Percentiles rank a stretch among this genome's conserved stretches.
phyloP scores from a whole-genome alignment of 1,140 invertebrate genomes.

The Ips nitidus region DNA sequence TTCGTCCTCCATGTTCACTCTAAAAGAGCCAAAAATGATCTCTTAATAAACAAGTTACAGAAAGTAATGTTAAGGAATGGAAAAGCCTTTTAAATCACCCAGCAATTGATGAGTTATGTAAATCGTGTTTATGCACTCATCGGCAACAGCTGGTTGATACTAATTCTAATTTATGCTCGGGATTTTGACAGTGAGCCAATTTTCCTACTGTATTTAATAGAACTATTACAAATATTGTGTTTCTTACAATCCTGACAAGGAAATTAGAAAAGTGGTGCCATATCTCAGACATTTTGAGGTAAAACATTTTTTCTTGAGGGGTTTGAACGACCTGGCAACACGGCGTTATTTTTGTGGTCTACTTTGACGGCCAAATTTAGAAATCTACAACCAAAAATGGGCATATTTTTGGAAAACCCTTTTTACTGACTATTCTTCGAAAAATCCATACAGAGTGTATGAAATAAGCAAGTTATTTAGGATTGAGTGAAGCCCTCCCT shows the following conservation, averaged over 20 bases:
- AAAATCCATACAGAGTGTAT: neutral
- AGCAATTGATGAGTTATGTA: too few species aligned
- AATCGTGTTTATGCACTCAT: neutral
- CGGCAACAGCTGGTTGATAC: neutral
- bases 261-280: neutral
- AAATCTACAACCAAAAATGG: too few species aligned
- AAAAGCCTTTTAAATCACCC: too few species aligned
- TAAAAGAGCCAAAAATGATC: conserved; percentile 3
- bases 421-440: neutral
- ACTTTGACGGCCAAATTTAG: too few species aligned
- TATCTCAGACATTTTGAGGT: neutral
- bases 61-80: neutral
- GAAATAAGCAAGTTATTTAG: too few species aligned
- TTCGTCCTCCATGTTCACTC: conserved; percentile 39
- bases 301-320: neutral
- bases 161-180: conserved; percentile 1
- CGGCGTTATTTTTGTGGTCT: too few species aligned
- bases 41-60: neutral
- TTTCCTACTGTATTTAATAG: too few species aligned
- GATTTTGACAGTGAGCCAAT: neutral
- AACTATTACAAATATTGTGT: too few species aligned
- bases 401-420: neutral
- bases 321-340: too few species aligned
- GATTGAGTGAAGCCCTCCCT: too few species aligned
- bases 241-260: too few species aligned